phyloP scores from a whole-genome alignment of 2,113 vertebrate genomes.

The Pholis gunnellus region DNA sequence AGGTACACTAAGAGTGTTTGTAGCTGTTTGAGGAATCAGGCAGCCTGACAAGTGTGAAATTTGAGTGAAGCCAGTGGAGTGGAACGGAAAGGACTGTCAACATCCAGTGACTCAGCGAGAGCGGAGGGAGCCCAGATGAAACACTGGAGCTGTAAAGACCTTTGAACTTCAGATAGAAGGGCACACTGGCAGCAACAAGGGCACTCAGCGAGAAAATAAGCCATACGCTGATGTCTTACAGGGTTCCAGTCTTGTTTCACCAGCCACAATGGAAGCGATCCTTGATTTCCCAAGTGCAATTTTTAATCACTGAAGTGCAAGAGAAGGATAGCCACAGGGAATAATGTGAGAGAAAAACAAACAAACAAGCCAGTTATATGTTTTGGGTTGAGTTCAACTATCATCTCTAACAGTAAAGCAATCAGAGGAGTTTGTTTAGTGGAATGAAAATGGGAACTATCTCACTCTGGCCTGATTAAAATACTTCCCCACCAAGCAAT shows the following conservation, averaged over 20 bases:
- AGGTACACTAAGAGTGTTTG: slow-evolving; percentile 41
- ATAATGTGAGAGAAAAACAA: slow-evolving; percentile 56
- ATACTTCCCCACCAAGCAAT: slow-evolving; percentile 48
- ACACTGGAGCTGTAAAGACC: slow-evolving; percentile 47
- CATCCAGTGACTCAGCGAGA: slow-evolving; percentile 36
- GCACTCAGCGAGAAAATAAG: slow-evolving; percentile 53
- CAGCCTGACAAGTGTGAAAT: slow-evolving; percentile 67
- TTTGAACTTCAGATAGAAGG: slow-evolving; percentile 60
- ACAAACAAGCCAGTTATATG: slow-evolving; percentile 42
- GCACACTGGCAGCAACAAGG: slow-evolving; percentile 31
- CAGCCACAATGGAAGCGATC: slow-evolving; percentile 29
- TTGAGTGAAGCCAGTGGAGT: slow-evolving; percentile 59
- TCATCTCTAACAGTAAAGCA: slow-evolving; percentile 38
- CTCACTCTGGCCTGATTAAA: slow-evolving; percentile 50
- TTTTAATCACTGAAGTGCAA: slow-evolving; percentile 70
- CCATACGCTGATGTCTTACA: slow-evolving; percentile 39
- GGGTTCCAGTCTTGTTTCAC: slow-evolving; percentile 32
- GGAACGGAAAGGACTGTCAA: slow-evolving; percentile 63
- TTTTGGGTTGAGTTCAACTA: slow-evolving; percentile 53
- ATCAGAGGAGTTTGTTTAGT: slow-evolving; percentile 50
- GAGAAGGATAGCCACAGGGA: slow-evolving; percentile 51
- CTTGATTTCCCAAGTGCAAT: slow-evolving; percentile 73
- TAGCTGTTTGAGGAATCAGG: slow-evolving; percentile 50
- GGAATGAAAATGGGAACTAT: slow-evolving; percentile 52
- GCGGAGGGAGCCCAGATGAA: slow-evolving; percentile 49